Evolutionary conservation across 2,113 vertebrate species (phyloP), one percentile per base, ranked within the genome.

Genomic region (Phocoena sinus): DNA sequence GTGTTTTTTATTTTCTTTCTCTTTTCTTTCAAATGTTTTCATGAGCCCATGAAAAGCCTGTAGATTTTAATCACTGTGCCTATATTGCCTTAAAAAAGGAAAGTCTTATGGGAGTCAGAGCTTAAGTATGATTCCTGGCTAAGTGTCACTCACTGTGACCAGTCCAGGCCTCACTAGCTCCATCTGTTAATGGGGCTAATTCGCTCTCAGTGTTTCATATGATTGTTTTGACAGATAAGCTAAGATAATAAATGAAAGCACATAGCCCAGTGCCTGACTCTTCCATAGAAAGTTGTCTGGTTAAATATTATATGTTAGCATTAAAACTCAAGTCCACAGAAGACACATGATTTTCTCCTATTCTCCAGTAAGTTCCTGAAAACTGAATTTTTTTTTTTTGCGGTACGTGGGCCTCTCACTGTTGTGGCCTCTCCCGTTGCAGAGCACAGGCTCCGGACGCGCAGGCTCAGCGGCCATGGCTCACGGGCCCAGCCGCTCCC

Each of bases 171-270:
- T 95, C 18, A 15, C 23, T 74, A 50, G 60, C 6, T 44, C 94
- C 18, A 26, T 83, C 90, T 92, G 36, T 88, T 18, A 47, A 53
- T 76, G 83, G 90, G 68, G 60, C 68, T 65, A 12, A 38, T 86
- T 84, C 56, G 4, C 5, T 84, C 14, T 41, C 28, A 20, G 28
- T 14, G 10, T 60, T 76, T 77, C 56, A 17, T 41, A 6, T 5
- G 5, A 18, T 33, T 53, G 33, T 58, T 21, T 7, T 1, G 31
- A 89, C 33, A 15, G 31, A 33, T 81, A 18, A 53, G 20, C 38
- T 53, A 44, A 83, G 68, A 36, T 74, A 62, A 83, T 17, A 36
- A 38, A 60, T 0, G 11, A 20, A 67, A 20, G 1, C 56, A 8
- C 28, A 12, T 3, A 92, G 58, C 36, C 31, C 23, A 28, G 31